phyloP scores from a whole-genome alignment of 30 jellyfish, hydroid and myxozoan genomes.

The Mastigias papua region DNA sequence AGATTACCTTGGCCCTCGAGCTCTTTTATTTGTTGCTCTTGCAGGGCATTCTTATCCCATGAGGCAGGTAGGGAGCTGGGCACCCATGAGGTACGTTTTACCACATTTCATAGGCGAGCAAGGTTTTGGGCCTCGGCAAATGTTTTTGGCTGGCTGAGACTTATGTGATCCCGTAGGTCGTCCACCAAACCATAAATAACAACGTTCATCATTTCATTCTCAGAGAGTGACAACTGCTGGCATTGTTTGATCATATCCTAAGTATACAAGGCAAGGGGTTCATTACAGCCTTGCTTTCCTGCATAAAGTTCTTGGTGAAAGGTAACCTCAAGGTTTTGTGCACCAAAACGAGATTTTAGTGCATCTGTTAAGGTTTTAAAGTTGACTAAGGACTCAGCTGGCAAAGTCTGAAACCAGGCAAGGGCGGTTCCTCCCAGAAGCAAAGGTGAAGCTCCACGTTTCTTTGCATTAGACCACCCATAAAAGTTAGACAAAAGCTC shows the following conservation, averaged over 20 bases:
- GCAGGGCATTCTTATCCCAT: neutral
- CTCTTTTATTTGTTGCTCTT: conserved; percentile 15
- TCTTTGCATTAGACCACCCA: conserved; percentile 32
- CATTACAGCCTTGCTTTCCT: conserved; percentile 28
- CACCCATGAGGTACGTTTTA: neutral
- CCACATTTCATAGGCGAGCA: conserved; percentile 34
- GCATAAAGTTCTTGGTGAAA: conserved; percentile 28
- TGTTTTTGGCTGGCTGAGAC: conserved; percentile 12
- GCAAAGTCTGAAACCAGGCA: conserved; percentile 41
- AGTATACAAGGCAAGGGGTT: conserved; percentile 11
- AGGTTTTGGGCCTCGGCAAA: conserved; percentile 48
- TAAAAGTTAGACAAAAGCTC: conserved; percentile 29
- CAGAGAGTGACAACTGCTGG: conserved; percentile 33
- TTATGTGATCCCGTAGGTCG: neutral
- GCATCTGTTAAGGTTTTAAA: conserved; percentile 20
- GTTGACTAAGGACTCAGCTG: neutral
- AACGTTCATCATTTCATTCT: conserved; percentile 41
- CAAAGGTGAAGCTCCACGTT: conserved; percentile 23
- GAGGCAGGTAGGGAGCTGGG: conserved; percentile 8
- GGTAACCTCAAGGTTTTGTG: conserved; percentile 26
- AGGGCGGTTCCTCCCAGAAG: conserved; percentile 29
- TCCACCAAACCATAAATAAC: conserved; percentile 18
- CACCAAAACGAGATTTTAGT: conserved; percentile 33
- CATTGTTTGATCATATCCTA: conserved; percentile 21
- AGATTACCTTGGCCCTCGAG: conserved; percentile 13